phyloP scores from a whole-genome alignment of 1,140 invertebrate genomes.

The Brachionus manjavacas region DNA sequence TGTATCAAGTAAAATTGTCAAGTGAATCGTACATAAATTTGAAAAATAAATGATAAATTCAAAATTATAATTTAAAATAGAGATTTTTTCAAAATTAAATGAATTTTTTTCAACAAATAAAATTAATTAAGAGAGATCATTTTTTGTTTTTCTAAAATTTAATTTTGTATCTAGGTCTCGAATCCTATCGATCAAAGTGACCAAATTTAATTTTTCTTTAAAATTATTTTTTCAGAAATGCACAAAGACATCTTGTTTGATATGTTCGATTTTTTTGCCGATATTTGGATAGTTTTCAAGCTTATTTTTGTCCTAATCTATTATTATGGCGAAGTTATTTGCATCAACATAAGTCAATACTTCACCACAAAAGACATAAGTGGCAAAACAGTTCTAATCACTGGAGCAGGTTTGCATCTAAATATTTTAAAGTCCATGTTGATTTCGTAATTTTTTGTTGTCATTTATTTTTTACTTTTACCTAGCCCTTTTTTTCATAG shows the following conservation, averaged over 20 bases:
- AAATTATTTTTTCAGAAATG: background rate
- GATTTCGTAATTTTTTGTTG: too few species aligned
- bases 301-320: background rate
- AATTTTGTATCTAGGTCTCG: background rate
- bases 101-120: background rate
- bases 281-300: background rate
- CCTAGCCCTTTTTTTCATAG: background rate
- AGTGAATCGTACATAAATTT: background rate
- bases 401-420: background rate
- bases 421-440: too few species aligned
- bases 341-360: background rate
- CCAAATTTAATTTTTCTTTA: background rate
- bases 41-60: background rate
- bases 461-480: background rate
- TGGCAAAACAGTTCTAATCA: background rate
- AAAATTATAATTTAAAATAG: background rate
- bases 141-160: background rate
- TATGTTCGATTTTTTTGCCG: background rate
- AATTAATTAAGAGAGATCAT: background rate
- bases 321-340: background rate
- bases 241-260: background rate
- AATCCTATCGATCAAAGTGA: background rate
- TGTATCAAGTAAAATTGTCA: slow-evolving; percentile 2
- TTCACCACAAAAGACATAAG: background rate
- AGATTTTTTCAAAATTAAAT: background rate